Evolutionary conservation across 2,888 invertebrate species (phyloP).

Genomic region (Pheosia gnoma): DNA sequence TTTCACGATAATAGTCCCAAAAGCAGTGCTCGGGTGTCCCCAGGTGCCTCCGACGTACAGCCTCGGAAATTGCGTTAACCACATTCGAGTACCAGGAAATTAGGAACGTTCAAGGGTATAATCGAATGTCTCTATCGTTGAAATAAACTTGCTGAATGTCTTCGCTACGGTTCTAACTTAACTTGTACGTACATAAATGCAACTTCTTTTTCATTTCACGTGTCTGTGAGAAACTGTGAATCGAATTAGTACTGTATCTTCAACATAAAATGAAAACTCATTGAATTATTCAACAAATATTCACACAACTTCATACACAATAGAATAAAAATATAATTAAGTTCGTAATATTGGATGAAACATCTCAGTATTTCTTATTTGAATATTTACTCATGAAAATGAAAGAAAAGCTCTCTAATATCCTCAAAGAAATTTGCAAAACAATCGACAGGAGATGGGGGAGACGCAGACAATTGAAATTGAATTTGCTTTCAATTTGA

Average conservation of each 20-base stretch:
- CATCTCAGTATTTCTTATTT: conserved; percentile 1
- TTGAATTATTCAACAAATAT: not conserved
- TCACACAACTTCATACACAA: not conserved
- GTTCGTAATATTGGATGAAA: not conserved
- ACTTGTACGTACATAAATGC: conserved; percentile 46
- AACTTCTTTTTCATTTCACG: conserved; percentile 41
- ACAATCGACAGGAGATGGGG: conserved; percentile 30
- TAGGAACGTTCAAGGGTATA: conserved; percentile 81
- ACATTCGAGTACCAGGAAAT: conserved; percentile 81
- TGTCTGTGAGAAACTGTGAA: conserved; percentile 29
- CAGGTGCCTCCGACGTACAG: conserved; percentile 70
- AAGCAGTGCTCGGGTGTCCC: conserved; percentile 58
- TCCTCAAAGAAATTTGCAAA: conserved; percentile 31
- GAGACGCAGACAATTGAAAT: conserved; percentile 41
- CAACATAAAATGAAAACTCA: conserved; percentile 8
- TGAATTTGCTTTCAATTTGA: conserved; percentile 42
- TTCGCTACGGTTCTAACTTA: conserved; percentile 42
- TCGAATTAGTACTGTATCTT: conserved; percentile 20
- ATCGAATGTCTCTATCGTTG: conserved; percentile 76
- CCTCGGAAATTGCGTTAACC: conserved; percentile 83
- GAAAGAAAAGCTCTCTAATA: conserved; percentile 28
- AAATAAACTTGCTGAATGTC: conserved; percentile 68
- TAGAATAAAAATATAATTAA: not conserved
- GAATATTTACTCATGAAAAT: conserved; percentile 15
- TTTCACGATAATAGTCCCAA: conserved; percentile 71